Evolutionary conservation across 1,140 invertebrate species (phyloP), one percentile per base, ranked within the genome.

Genomic region (Charaxes varanes): DNA sequence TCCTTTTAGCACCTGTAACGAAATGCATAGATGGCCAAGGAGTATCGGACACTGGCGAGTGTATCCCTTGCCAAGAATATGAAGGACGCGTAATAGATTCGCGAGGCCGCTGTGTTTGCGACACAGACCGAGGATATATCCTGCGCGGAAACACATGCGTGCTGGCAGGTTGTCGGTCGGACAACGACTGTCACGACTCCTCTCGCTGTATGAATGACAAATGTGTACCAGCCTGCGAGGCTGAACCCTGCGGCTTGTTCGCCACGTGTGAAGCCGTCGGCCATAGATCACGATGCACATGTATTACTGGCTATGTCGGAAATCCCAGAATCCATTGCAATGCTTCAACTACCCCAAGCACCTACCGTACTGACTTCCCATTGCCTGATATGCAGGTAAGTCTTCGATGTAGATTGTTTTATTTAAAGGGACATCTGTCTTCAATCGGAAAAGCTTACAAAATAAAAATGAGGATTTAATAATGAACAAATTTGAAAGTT

Each of bases 111-210:
- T 96, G 94, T 53, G 90, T 94, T 0, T 96, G 94, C 60, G 92
- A 91, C 19, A 61, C 92, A 3, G 90, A 91, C 35, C 88, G 90
- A 40, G 93, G 93, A 11, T 88, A 92, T 53, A 89, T 91, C 6
- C 88, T 92, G 16, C 91, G 92, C 40, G 91, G 92, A 24, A 91
- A 91, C n/a, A 87, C 87, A 36, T 97, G 95, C 68, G 88, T 92
- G 3, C 94, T 93, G 11, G 86, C 89, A 1, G 90, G 90, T 51
- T 97, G 95, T 69, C 85, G 86, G 31, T 80, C 62, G 2, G 89
- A 96, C 61, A 85, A 89, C 7, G 90, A 97, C 37, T 97, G 95
- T 55, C 86, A 91, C 0, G 90, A 93, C 40, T 88, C 93, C 43
- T 88, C 88, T 49, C 91, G 88, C 56, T 97, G 94, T 60, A 82